Conservation (phyloP, 2,113 vertebrate genomes). For the Varanus komodoensis region DNA sequence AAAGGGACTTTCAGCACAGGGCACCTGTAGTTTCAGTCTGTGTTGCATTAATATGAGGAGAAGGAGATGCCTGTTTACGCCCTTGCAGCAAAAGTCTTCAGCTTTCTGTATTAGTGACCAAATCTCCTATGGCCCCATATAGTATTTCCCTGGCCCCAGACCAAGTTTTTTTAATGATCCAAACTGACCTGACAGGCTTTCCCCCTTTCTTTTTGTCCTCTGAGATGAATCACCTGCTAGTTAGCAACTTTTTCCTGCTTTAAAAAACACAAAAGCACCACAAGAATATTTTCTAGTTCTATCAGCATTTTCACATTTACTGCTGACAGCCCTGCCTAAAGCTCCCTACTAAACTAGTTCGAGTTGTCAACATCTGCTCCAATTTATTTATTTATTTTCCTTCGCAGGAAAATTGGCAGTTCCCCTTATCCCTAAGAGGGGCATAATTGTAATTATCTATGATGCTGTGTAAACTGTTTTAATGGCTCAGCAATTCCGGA, state of each 20-base stretch:
- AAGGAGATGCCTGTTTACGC: neutral
- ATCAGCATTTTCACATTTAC: slow-evolving; percentile 44
- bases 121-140: slow-evolving; percentile 54
- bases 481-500: slow-evolving; percentile 56
- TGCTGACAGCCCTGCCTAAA: slow-evolving; percentile 61
- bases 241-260: slow-evolving; percentile 1
- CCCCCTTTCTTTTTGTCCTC: neutral
- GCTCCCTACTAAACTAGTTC: slow-evolving; percentile 54
- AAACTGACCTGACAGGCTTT: neutral
- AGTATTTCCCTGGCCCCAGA: slow-evolving; percentile 13
- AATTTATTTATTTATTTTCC: slow-evolving; percentile 71
- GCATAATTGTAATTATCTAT: slow-evolving; percentile 76
- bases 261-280: neutral
- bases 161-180: neutral
- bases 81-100: neutral
- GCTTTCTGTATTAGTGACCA: slow-evolving; percentile 41
- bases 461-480: slow-evolving; percentile 70
- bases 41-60: neutral
- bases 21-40: too few species aligned
- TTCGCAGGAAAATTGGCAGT: slow-evolving; percentile 68
- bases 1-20: neutral
- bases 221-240: neutral
- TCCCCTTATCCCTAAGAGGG: slow-evolving; percentile 68
- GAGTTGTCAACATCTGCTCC: slow-evolving; percentile 71
- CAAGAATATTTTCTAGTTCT: slow-evolving; percentile 43